phyloP scores from a whole-genome alignment of 2,797 vertebrate genomes.

The Silurus lanzhouensis region DNA sequence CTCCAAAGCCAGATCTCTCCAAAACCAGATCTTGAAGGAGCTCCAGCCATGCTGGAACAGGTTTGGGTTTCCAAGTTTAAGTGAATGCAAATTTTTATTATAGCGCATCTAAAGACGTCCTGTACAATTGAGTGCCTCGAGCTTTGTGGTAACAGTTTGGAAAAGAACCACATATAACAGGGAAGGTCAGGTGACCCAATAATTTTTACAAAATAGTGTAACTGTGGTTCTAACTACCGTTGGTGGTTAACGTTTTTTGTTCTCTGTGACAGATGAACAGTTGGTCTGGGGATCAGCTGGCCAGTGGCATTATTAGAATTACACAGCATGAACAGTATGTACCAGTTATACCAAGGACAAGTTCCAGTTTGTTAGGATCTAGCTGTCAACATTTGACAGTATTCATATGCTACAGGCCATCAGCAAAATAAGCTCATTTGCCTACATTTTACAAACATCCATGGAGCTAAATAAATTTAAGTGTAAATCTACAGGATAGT shows the following conservation, averaged over 20 bases:
- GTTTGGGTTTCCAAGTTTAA: no score
- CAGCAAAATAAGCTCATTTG: background rate
- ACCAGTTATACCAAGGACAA: background rate
- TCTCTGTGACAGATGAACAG: background rate
- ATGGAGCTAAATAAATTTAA: background rate
- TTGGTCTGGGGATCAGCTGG: background rate
- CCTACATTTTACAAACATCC: background rate
- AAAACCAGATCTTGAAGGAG: no score
- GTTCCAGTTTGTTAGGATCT: background rate
- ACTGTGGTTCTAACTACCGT: no score
- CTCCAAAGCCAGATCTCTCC: no score
- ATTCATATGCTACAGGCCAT: background rate
- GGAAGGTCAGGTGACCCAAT: no score
- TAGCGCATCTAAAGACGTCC: no score
- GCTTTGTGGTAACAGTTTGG: no score
- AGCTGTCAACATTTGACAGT: background rate
- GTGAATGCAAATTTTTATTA: no score
- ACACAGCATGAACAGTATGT: background rate
- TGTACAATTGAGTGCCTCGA: no score
- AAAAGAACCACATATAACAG: no score
- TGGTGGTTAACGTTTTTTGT: background rate
- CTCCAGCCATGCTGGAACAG: no score
- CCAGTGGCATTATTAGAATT: background rate
- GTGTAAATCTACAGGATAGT: background rate
- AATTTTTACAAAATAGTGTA: no score